Conservation (phyloP, 2,797 vertebrate species). For the Phalloptychus januarius region DNA sequence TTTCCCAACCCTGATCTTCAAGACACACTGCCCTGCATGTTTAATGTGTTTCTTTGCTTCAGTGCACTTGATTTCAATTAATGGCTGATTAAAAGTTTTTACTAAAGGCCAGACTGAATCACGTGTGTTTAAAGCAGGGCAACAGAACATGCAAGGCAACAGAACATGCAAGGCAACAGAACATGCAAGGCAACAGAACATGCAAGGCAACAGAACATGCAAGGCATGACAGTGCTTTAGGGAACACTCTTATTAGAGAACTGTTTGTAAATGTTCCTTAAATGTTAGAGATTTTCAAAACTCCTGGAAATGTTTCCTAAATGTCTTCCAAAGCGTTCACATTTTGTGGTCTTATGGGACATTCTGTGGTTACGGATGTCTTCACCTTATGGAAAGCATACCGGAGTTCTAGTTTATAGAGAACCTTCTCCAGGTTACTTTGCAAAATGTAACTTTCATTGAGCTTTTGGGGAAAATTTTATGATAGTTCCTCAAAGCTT, state of each 20-base stretch:
- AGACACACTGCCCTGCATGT: too few relatives aligned
- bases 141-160: too few relatives aligned
- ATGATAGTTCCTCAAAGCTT: background rate
- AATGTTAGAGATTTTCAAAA: background rate
- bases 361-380: background rate
- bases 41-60: too few relatives aligned
- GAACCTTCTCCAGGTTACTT: background rate
- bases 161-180: too few relatives aligned
- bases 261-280: background rate
- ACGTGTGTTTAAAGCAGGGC: too few relatives aligned
- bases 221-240: too few relatives aligned
- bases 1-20: too few relatives aligned
- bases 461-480: background rate
- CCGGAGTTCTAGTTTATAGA: background rate
- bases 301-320: background rate
- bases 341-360: background rate
- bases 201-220: too few relatives aligned
- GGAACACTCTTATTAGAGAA: background rate
- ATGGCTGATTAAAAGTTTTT: too few relatives aligned
- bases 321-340: background rate
- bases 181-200: too few relatives aligned
- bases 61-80: too few relatives aligned
- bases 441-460: background rate
- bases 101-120: too few relatives aligned
- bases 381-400: background rate